Evolutionary conservation across 2,888 invertebrate genomes (phyloP).

Genomic region (Mythimna impura): DNA sequence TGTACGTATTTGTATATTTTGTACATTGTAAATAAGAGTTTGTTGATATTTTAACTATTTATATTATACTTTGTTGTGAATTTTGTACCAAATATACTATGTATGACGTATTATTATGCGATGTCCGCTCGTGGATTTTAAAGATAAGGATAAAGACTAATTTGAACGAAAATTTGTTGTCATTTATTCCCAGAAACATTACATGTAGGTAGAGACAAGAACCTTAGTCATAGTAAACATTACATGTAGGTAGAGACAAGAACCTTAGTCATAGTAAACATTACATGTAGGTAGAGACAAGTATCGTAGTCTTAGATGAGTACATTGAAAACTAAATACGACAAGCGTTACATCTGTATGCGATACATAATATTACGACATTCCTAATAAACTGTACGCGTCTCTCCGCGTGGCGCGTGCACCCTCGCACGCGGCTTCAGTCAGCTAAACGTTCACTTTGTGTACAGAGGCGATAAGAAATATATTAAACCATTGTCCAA

Average conservation of each 20-base stretch:
- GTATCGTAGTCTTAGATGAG: constrained; percentile 18
- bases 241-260: constrained; percentile 27
- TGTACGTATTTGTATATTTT: constrained; percentile 86
- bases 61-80: constrained; percentile 88
- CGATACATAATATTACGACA: constrained; percentile 26
- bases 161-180: constrained; percentile 58
- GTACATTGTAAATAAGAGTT: constrained; percentile 88
- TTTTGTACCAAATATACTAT: constrained; percentile 89
- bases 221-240: constrained; percentile 17
- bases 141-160: constrained; percentile 67
- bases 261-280: constrained; percentile 27
- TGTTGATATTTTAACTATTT: constrained; percentile 89
- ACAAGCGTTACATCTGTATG: constrained; percentile 49
- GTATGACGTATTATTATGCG: constrained; percentile 69
- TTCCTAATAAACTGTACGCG: neutral
- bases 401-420: no score
- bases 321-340: constrained; percentile 36
- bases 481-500: constrained; percentile 7
- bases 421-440: no score
- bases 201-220: constrained; percentile 27
- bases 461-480: neutral
- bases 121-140: constrained; percentile 61
- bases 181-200: constrained; percentile 54
- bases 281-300: constrained; percentile 29
- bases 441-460: neutral